Evolutionary conservation across 2,113 vertebrate genomes (phyloP).

Genomic region (Brachyistius frenatus): DNA sequence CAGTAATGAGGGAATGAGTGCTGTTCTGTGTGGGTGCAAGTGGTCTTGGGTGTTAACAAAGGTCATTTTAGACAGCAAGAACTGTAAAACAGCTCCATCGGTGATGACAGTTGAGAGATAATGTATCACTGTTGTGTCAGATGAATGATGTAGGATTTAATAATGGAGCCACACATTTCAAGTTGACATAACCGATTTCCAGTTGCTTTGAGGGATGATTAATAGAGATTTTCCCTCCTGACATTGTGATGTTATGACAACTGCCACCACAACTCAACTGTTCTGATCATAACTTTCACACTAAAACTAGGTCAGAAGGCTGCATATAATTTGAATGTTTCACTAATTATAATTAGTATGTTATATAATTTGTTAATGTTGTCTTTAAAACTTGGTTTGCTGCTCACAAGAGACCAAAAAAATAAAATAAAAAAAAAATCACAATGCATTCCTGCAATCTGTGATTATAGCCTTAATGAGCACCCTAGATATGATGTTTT

Average conservation of each 20-base stretch:
- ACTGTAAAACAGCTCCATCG: constrained; percentile 18
- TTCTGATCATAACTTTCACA: not conserved
- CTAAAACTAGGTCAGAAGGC: too few relatives aligned
- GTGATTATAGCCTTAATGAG: not conserved
- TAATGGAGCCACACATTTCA: constrained; percentile 12
- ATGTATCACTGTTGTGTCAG: constrained; percentile 11
- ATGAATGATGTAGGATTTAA: constrained; percentile 27
- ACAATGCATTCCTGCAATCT: not conserved
- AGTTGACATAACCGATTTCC: constrained; percentile 26
- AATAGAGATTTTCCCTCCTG: constrained; percentile 1
- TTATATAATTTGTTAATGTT: not conserved
- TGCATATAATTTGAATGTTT: too few relatives aligned
- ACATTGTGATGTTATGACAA: not conserved
- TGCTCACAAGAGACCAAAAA: not conserved
- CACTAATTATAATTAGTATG: too few relatives aligned
- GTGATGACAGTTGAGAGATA: constrained; percentile 29
- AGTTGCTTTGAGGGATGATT: constrained; percentile 16
- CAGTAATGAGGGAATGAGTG: constrained; percentile 47
- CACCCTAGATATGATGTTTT: too few relatives aligned
- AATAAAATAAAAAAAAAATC: not conserved
- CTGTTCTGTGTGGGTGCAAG: not conserved
- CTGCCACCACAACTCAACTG: not conserved
- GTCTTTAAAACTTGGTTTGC: not conserved
- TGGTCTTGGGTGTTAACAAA: constrained; percentile 7
- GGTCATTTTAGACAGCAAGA: constrained; percentile 41